Evolutionary conservation across 2,113 vertebrate species (phyloP), one percentile per base, ranked within the genome.

Genomic region (Psilopsiagon aurifrons): DNA sequence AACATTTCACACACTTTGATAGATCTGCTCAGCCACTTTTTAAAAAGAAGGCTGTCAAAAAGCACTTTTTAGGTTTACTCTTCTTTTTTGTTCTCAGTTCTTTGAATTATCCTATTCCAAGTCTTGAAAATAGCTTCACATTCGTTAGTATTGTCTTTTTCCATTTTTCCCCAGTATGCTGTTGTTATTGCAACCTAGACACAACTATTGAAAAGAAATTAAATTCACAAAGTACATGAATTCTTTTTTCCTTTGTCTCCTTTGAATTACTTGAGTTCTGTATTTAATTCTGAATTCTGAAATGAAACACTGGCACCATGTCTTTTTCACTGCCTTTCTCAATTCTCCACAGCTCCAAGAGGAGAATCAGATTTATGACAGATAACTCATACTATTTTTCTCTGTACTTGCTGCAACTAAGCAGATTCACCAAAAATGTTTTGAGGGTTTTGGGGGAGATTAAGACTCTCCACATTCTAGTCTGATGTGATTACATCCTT

Each of bases 391-490:
- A 89, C 84, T 91, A 39, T 88, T 94, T 95, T 97, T 91, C 94
- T 96, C 97, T 91, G 75, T 97, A 96, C 89, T 94, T 94, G 69
- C 57, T 92, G 55, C 69, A 93, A 57, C 96, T 97, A 89, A 90
- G 88, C 92, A 95, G 77, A 67, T 78, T 91, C 73, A 78, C 87
- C 71, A 80, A 52, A 92, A 95, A 59, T 25, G 57, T 96, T 54
- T n/a, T 80, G 57, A 94, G 37, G 13, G 6, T 87, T 92, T 86
- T 25, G 13, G 10, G 11, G 9, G 14, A 27, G 37, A 91, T 94
- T 89, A 83, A 91, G 86, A 73, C 94, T 66, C 49, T 89, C 44
- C 57, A 15, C 66, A 87, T 92, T 31, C 67, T 89, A 41, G 25
- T 46, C 25, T 91, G 70, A 94, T 12, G 3, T 85, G 74, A 89